A percentile compares a stretch with the other conserved stretches of the same genome.
Evolutionary conservation across 2,113 vertebrate genomes (phyloP).

Genomic region (Taxidea taxus): DNA sequence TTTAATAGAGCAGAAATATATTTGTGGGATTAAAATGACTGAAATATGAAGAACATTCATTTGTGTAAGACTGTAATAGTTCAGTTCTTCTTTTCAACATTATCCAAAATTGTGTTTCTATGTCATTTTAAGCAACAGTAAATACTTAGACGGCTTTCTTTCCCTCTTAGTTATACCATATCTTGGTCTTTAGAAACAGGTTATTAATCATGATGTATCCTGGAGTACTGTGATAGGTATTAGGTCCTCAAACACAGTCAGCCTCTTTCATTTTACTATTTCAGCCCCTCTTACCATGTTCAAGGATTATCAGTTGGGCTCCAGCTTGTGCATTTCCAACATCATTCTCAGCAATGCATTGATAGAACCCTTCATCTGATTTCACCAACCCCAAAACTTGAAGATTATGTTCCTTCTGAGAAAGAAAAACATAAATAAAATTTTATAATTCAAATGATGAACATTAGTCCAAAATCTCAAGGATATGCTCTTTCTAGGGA

Average conservation of each 20-base stretch:
- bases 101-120: slow-evolving; percentile 12
- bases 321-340: slow-evolving; percentile 94
- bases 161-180: not conserved
- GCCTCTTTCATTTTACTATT: not conserved
- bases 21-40: slow-evolving; percentile 27
- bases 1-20: slow-evolving; percentile 34
- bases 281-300: slow-evolving; percentile 90
- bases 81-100: slow-evolving; percentile 20
- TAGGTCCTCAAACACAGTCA: not conserved
- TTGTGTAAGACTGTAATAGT: not conserved
- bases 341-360: slow-evolving; percentile 97
- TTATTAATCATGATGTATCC: not conserved
- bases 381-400: slow-evolving; percentile 97
- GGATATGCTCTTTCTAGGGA: not conserved
- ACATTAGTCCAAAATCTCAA: slow-evolving; percentile 11
- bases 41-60: not conserved
- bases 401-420: slow-evolving; percentile 96
- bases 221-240: not conserved
- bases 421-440: slow-evolving; percentile 56
- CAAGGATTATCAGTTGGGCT: slow-evolving; percentile 96
- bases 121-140: not conserved
- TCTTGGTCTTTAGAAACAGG: not conserved
- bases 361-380: slow-evolving; percentile 99
- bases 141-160: not conserved
- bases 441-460: slow-evolving; percentile 33